Evolutionary conservation across 2,113 vertebrate genomes (phyloP), one percentile per base, ranked within the genome.

Genomic region (Pipa parva): DNA sequence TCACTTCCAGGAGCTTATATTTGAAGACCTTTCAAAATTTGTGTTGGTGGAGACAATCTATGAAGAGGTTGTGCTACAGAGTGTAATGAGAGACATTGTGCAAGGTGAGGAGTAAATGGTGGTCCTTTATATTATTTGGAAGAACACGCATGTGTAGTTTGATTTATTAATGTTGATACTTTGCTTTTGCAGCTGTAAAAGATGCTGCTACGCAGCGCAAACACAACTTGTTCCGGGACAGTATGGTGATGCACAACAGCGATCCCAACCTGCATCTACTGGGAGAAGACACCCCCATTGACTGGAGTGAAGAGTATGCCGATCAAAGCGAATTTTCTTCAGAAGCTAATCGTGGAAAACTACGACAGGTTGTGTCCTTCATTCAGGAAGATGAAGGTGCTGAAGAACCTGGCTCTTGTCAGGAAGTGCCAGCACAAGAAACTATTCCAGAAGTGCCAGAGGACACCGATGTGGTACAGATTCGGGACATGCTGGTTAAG

Each of bases 221-320:
- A 71, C 94, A 98, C 80, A 98, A 99, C 73, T 88, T 99, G 3
- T 98, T 91, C 84, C 83, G 95, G 1, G 97, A 98, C 87, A 99
- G 97, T 84, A 84, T 98, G 45, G 84, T 97, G 13, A 80, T 99
- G 82, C 90, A 85, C 76, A 93, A 91, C 87, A 97, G 95, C 0
- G 95, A 99, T 75, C 93, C 93, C 71, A 95, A 95, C 86, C 87
- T 99, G 36, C 90, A 93, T 76, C 85, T 94, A 54, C 87, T 98
- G 3, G 91, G 78, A 0, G 92, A 95, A 59, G 84, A 73, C 0
- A 10, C 64, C 0, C 63, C 86, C 25, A 91, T 98, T 9, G 89
- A 97, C 77, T 99, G 95, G 97, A 85, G 83, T 0, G 71, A 85
- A 39, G 89, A 93, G 36, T 89, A 86, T 37, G 0, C 82, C 1